Evolutionary conservation across 2,888 invertebrate genomes (phyloP), one percentile per base, ranked within the genome.

Genomic region (Drosophila ustulata): DNA sequence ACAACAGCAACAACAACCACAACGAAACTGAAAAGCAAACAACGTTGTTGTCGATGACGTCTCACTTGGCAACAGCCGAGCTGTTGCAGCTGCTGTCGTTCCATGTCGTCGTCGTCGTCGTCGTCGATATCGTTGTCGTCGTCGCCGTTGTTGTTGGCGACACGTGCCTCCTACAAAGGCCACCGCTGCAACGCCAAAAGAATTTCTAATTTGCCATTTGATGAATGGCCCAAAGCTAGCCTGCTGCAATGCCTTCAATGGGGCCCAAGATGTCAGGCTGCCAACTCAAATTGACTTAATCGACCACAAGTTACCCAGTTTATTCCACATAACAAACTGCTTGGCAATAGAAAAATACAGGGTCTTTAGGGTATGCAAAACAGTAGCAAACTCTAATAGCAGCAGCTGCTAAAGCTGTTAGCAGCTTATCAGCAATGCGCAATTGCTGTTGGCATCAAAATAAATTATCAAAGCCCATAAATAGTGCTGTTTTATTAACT

Each of bases 151-250:
- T 50, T 56, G 50, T 51, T 53, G 53, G 43, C 65, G 80, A 82
- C 82, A 86, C 82, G 87, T 82, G 82, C 77, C 87, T 69, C 68
- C 78, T 58, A 74, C 82, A 82, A 82, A 82, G 88, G 52, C 80
- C 50, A 70, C 88, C 82, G 80, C 71, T 66, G 63, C 71, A 73
- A 88, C 88, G 83, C 67, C 75, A 56, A 66, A 78, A 66, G 83
- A 83, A 83, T 83, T 85, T 83, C 86, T 83, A 83, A 83, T 83
- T 77, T 78, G 78, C 72, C 63, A 71, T 77, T 68, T 69, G 69
- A 68, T 57, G 63, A 46, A 67, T 63, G 50, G 47, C 43, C 30
- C 25, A n/a, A 45, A 45, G 43, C 13, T 28, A 50, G 43, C 30
- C 55, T 49, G 41, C 37, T 43, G 43, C n/a, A 23, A 23, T 37